Evolutionary conservation across 2,113 vertebrate genomes (phyloP), one percentile per base, ranked within the genome.

Genomic region (Coreoperca whiteheadi): DNA sequence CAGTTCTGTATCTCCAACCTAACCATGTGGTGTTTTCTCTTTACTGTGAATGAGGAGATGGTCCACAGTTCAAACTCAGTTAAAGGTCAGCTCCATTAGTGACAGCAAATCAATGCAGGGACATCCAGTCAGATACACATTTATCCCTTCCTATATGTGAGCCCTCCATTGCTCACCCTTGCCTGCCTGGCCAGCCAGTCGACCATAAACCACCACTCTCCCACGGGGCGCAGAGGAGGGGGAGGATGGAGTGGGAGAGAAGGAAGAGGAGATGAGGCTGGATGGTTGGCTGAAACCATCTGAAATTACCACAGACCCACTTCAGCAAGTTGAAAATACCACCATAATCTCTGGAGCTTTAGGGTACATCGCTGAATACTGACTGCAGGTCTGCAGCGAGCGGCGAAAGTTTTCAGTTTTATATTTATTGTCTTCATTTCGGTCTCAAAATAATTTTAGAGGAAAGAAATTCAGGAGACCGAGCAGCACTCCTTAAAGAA

Each of bases 91-190:
- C 53, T 68, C 10, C 43, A 60, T 79, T 71, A 70, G 82, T 85
- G 48, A 81, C 73, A 90, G 87, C 83, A 39, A 85, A 92, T 93
- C 92, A 90, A 91, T 92, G 84, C 76, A 43, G 32, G 66, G 84
- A 72, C 84, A 79, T 88, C 74, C 73, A 86, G 73, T 84, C 80
- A 72, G 73, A 85, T 77, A 73, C 81, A 73, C 82, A 76, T 84
- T 59, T 78, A 69, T 68, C 61, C 37, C 46, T 83, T 69, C 61
- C 70, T 77, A 60, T 84, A 73, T 32, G 71, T 15, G 23, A 79
- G 76, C 48, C 51, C 54, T 87, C 63, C 65, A 77, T 65, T 43
- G 69, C 72, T 63, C 76, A 82, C 28, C 63, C 61, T 28, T 60
- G 74, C 78, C 75, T 81, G 86, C 82, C 80, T 71, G 80, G 70